Base-by-base conservation (phyloP, 2,888 invertebrate genomes). In the Agrotis clavis region DNA sequence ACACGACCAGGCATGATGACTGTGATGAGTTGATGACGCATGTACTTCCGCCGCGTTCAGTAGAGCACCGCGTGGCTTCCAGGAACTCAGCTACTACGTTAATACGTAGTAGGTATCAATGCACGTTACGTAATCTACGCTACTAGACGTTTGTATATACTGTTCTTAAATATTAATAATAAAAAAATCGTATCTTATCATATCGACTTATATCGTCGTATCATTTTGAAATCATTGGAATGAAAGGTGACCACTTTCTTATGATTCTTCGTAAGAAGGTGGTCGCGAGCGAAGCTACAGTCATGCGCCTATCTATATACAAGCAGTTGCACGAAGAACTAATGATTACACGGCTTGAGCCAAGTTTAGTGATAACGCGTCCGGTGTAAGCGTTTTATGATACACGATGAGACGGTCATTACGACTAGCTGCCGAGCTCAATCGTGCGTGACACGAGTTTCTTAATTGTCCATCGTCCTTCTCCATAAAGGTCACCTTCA, bases 11-110 rank as follows among this genome's bases (percentile, higher is more conserved):
- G 35, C 7, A 35, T 35, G 35, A 35, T 35, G 35, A 30, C 30
- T 30, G 6, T 6, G 30, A 30, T 30, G 30, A 35, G 6, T 35
- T 35, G 35, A 35, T 35, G 35, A 35, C 35, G 6, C 35, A 59
- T 9, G 35, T 51, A 73, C 59, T 14, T 35, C 25, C 19, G 16
- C 11, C 16, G 48, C 56, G 25, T 48, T n/a, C 16, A 47, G 47
- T 47, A 14, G 16, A 14, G 14, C n/a, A n/a, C 11, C 11, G 19
- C 16, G 59, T 19, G 25, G 19, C 14, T 69, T 51, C 57, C 54
- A 59, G 21, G 57, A 70, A 69, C 62, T 9, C 19, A 60, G 56
- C 25, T 62, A 50, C 61, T 72, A 48, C 41, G 62, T 59, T 72
- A n/a, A n/a, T n/a, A n/a, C n/a, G n/a, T n/a, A n/a, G n/a, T 30